A percentile compares a stretch with the other conserved stretches of the same genome.
phyloP scores from a whole-genome alignment of 2,797 vertebrate species.

The Menidia menidia region DNA sequence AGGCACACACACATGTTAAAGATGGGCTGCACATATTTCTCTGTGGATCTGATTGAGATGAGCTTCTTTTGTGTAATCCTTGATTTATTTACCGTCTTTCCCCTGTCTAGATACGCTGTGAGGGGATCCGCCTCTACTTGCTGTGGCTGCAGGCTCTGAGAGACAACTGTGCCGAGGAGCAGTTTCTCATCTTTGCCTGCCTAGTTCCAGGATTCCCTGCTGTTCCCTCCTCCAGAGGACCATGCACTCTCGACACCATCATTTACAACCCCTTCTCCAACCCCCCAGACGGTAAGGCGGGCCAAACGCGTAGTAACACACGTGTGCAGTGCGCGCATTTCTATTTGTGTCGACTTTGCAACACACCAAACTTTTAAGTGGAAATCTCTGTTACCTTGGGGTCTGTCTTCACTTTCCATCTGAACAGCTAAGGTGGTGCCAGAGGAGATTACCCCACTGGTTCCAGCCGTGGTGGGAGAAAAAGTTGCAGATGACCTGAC shows the following conservation, averaged over 20 bases:
- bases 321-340: background rate
- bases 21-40: background rate
- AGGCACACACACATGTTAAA: background rate
- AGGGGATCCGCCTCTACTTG: slow-evolving; percentile 97
- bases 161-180: slow-evolving; percentile 94
- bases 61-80: background rate
- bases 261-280: slow-evolving; percentile 87
- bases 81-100: slow-evolving; percentile 2
- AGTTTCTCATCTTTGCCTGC: slow-evolving; percentile 95
- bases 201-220: slow-evolving; percentile 97
- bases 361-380: background rate
- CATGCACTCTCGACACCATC: slow-evolving; percentile 95
- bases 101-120: slow-evolving; percentile 90
- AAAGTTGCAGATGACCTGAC: slow-evolving; percentile 94
- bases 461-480: slow-evolving; percentile 91
- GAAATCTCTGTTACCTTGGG: background rate
- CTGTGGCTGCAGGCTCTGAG: slow-evolving; percentile 98
- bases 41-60: background rate
- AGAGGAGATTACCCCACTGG: slow-evolving; percentile 94
- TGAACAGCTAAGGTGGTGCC: slow-evolving; percentile 92
- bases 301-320: background rate
- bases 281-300: slow-evolving; percentile 87
- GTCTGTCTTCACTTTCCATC: slow-evolving; percentile 25
- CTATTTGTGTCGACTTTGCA: background rate
- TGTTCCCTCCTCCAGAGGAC: slow-evolving; percentile 88